Conservation (phyloP, 2,113 vertebrate genomes). For the Clarias magur region DNA sequence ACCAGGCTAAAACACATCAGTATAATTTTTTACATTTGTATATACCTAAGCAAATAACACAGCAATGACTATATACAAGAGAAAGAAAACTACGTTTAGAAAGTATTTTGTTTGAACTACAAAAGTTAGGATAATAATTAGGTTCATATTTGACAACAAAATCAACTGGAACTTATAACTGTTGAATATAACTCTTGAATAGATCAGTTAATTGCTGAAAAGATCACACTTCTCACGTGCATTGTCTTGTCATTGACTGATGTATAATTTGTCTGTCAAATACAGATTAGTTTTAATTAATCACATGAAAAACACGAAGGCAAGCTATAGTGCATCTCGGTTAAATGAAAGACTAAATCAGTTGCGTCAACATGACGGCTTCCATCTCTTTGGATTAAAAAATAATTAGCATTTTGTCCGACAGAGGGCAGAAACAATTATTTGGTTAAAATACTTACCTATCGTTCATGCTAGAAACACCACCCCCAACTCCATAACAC, state of each 20-base stretch:
- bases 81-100: neutral
- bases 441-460: neutral
- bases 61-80: neutral
- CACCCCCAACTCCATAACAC: too few relatives aligned
- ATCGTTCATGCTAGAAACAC: neutral
- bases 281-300: neutral
- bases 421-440: conserved; percentile 68
- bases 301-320: too few relatives aligned
- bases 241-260: neutral
- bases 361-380: neutral
- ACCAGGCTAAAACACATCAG: neutral
- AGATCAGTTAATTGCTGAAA: neutral
- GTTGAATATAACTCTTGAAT: neutral
- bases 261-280: neutral
- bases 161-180: neutral
- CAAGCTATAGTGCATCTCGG: neutral
- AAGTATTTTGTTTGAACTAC: neutral
- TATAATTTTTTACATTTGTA: neutral
- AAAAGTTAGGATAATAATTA: neutral
- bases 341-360: neutral
- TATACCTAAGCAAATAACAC: neutral
- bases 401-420: conserved; percentile 39
- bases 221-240: neutral
- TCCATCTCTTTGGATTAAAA: neutral
- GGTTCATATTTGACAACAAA: neutral